A percentile compares a stretch with the other conserved stretches of the same genome.
Evolutionary conservation across 1,140 invertebrate species (phyloP).

Genomic region (Cryptotermes secundus): DNA sequence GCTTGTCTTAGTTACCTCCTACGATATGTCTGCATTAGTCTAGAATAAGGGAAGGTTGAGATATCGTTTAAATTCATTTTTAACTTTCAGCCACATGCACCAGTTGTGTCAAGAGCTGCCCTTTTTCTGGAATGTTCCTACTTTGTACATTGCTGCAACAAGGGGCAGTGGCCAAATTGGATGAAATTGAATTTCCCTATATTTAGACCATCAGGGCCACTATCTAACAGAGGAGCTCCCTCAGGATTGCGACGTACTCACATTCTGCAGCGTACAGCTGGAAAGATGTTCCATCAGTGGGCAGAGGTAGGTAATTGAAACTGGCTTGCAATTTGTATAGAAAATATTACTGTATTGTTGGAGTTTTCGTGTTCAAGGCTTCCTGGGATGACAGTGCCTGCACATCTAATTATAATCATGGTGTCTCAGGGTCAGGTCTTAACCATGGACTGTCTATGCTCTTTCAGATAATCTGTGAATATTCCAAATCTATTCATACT

Average conservation of each 20-base stretch:
- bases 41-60: too few species aligned
- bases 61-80: neutral
- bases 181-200: conserved; percentile 85
- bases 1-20: too few species aligned
- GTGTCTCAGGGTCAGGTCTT: too few species aligned
- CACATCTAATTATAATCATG: too few species aligned
- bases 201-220: conserved; percentile 71
- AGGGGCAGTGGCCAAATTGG: conserved; percentile 96
- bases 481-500: too few species aligned
- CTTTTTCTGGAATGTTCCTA: conserved; percentile 93
- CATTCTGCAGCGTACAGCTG: conserved; percentile 85
- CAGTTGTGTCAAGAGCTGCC: conserved; percentile 86
- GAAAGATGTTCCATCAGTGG: conserved; percentile 97
- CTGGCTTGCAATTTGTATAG: conserved; percentile 24
- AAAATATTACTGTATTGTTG: conserved; percentile 11
- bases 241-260: conserved; percentile 70
- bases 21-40: too few species aligned
- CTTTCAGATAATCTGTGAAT: too few species aligned
- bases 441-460: too few species aligned
- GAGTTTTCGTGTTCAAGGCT: neutral
- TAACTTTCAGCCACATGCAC: conserved; percentile 80
- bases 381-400: too few species aligned
- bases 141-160: conserved; percentile 96
- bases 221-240: conserved; percentile 49
- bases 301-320: conserved; percentile 69